Percentiles rank a stretch among this genome's conserved stretches.
Evolutionary conservation across 2,113 vertebrate genomes (phyloP).

Genomic region (Desmodus rotundus): DNA sequence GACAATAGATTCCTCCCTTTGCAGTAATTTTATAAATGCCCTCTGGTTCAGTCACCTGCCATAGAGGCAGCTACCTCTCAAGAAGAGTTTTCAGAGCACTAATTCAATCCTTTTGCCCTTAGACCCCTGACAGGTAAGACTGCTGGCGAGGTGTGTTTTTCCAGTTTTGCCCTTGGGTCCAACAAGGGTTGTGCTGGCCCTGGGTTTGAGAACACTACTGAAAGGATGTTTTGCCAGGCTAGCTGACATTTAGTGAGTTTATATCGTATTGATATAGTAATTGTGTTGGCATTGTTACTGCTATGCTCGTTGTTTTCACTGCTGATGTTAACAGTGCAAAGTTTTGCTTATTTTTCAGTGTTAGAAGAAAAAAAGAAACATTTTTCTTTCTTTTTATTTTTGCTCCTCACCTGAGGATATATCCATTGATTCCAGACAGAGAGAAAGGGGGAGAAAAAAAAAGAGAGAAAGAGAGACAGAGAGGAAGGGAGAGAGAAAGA

Average conservation of each 20-base stretch:
- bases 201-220: background rate
- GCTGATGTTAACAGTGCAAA: background rate
- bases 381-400: no score
- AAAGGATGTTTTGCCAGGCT: background rate
- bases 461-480: no score
- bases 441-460: no score
- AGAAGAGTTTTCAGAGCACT: background rate
- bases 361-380: background rate
- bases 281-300: background rate
- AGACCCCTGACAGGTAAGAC: background rate
- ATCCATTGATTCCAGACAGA: no score
- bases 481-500: no score
- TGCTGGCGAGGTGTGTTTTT: background rate
- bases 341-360: conserved; percentile 38
- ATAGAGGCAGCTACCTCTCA: background rate
- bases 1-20: background rate
- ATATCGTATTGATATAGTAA: background rate
- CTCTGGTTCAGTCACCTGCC: background rate
- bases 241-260: background rate
- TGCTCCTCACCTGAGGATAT: no score
- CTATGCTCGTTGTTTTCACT: background rate
- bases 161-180: background rate
- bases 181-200: background rate
- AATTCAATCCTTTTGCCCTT: background rate
- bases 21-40: background rate